These are phyloP conservation scores for Napeogenes inachia DNA, from an alignment of 2,888 invertebrate species.

Conservation along the genomic window DNA sequence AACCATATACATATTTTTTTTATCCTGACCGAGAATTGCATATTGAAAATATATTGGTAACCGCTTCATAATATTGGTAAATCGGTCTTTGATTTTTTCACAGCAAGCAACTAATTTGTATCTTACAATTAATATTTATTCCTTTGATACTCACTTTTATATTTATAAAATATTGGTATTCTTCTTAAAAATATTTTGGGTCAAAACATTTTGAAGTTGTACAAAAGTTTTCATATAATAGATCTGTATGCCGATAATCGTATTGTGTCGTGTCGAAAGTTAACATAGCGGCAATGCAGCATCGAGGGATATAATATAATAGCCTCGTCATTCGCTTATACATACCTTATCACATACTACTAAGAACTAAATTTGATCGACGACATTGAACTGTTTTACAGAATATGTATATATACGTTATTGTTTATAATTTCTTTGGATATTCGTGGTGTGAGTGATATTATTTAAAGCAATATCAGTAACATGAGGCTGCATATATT, in stretches of 20 bases:
- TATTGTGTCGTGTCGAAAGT: constrained; percentile 41
- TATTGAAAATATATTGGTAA: too few relatives aligned
- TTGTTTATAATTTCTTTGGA: constrained; percentile 11
- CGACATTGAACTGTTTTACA: background rate
- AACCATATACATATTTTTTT: too few relatives aligned
- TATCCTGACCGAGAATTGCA: too few relatives aligned
- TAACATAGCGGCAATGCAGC: constrained; percentile 35
- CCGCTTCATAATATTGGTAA: too few relatives aligned
- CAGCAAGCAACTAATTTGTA: too few relatives aligned
- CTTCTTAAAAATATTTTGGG: background rate
- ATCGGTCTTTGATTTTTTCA: too few relatives aligned
- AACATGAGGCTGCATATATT: constrained; percentile 36
- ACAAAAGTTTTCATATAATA: background rate
- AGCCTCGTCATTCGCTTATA: background rate
- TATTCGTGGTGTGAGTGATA: constrained; percentile 15
- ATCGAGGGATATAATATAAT: constrained; percentile 9
- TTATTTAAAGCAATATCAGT: constrained; percentile 33
- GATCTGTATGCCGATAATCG: constrained; percentile 34
- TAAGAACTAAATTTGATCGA: constrained; percentile 1
- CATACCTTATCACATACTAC: background rate
- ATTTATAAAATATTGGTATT: too few relatives aligned
- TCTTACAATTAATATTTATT: too few relatives aligned
- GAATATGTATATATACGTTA: constrained; percentile 9
- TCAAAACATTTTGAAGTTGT: constrained; percentile 1
- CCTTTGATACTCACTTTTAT: too few relatives aligned